A percentile compares a stretch with the other conserved stretches of the same genome.
Evolutionary conservation across 2,797 vertebrate genomes (phyloP).

Genomic region (Anabas testudineus): DNA sequence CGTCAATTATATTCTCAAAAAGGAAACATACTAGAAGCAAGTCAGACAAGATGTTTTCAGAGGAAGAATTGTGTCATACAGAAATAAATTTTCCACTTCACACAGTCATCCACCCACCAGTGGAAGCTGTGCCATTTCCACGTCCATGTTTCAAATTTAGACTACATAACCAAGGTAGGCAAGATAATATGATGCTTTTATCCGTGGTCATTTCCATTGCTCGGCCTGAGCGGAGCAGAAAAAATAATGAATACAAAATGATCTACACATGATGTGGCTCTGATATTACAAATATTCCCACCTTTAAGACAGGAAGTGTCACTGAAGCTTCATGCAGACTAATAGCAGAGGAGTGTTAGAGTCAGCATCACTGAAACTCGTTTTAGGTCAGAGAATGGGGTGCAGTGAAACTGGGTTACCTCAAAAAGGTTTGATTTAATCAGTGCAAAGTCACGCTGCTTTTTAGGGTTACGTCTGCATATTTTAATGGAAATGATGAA

Average conservation of each 20-base stretch:
- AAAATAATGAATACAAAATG: constrained; percentile 1
- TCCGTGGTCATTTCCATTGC: not conserved
- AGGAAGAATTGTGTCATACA: constrained; percentile 12
- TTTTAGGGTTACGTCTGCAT: constrained; percentile 28
- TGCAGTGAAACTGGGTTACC: constrained; percentile 53
- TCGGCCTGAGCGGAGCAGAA: constrained; percentile 7
- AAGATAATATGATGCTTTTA: not conserved
- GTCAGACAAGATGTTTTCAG: constrained; percentile 20
- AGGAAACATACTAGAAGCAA: constrained; percentile 12
- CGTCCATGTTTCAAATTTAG: constrained; percentile 34
- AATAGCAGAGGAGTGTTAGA: constrained; percentile 41
- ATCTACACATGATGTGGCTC: not conserved
- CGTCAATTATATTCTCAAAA: not conserved
- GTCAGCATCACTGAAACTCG: constrained; percentile 46
- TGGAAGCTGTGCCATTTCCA: constrained; percentile 15
- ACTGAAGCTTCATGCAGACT: constrained; percentile 8
- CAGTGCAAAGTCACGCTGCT: constrained; percentile 26
- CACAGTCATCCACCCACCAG: constrained; percentile 34
- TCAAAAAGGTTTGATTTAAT: constrained; percentile 52
- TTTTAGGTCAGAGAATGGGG: constrained; percentile 57
- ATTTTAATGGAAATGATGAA: constrained; percentile 21
- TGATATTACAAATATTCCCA: not conserved
- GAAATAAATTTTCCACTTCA: constrained; percentile 30
- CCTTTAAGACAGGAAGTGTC: constrained; percentile 8
- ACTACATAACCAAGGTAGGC: not conserved